Base-by-base conservation (phyloP, 2,888 invertebrate genomes). In the Drosophila bunnanda region DNA sequence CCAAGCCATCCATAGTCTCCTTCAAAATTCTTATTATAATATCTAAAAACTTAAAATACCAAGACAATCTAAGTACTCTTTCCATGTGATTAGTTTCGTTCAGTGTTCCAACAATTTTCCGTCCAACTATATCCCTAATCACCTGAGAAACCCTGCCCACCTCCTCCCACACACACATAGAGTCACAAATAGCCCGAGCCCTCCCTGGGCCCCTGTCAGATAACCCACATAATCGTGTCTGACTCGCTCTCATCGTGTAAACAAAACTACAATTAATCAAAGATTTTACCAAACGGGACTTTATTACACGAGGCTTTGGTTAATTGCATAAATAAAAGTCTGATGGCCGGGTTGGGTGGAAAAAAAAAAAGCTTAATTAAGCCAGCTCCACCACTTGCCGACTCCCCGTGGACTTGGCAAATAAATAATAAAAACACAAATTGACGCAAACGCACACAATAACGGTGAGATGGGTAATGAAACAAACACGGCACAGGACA, bases 261-360 rank as follows among this genome's bases (percentile, higher is more conserved):
- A 84, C 85, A 86, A 86, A 86, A 88, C 84, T 82, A 84, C 89
- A 88, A 86, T 86, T 86, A 86, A 86, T 86, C 89, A 86, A 88
- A 88, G 89, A 86, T 88, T 83, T 84, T 71, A 80, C 82, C 86
- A 76, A 53, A 71, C 65, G 50, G 76, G 80, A 78, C 82, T 74
- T 82, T 85, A 83, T 84, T 88, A 82, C 83, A 82, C 80, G 75
- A 73, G 70, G 88, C 88, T 82, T 82, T 88, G 78, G 71, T 88
- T 88, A 88, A 83, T 83, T 83, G 86, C 83, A 88, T 82, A 83
- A 80, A 85, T 88, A 83, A 85, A 85, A 78, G 68, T 69, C 56
- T 57, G 48, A 32, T 48, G 52, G 32, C 30, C 46, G 32, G 15
- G 28, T 34, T 30, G 48, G 36, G 8, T 46, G 44, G 34, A 50